Percentiles rank a stretch among this genome's conserved stretches.
phyloP scores from a whole-genome alignment of 2,113 vertebrate genomes.

The Gopherus evgoodei region DNA sequence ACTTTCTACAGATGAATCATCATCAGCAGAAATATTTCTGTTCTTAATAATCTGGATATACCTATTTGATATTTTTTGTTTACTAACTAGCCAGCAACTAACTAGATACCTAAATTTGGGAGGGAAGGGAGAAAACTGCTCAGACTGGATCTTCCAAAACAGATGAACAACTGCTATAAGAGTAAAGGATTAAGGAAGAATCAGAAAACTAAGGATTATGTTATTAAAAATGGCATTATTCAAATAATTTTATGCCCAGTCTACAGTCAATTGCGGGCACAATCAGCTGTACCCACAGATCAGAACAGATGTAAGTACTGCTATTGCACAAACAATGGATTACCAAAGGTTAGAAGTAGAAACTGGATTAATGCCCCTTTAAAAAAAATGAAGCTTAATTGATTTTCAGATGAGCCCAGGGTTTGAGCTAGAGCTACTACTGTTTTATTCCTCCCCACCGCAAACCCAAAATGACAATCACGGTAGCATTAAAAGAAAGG shows the following conservation, averaged over 20 bases:
- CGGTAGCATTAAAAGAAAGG: background rate
- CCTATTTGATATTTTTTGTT: background rate
- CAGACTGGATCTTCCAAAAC: no score
- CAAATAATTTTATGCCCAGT: background rate
- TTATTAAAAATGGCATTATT: background rate
- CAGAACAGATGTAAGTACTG: background rate
- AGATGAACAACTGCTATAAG: no score
- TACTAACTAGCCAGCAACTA: background rate
- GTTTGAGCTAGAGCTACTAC: background rate
- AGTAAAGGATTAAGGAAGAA: background rate
- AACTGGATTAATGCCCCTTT: background rate
- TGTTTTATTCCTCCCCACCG: background rate
- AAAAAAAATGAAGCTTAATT: background rate
- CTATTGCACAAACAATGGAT: background rate
- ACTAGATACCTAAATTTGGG: background rate
- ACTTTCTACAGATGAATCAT: background rate
- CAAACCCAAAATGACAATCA: background rate
- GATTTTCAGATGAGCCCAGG: background rate
- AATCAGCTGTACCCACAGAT: background rate
- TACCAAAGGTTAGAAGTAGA: background rate
- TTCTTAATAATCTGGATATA: background rate
- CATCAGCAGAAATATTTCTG: background rate
- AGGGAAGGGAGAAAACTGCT: background rate
- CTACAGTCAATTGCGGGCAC: background rate
- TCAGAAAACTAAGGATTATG: background rate